Evolutionary conservation across 2,797 vertebrate genomes (phyloP), one percentile per base, ranked within the genome.

Genomic region (Acipenser oxyrinchus): DNA sequence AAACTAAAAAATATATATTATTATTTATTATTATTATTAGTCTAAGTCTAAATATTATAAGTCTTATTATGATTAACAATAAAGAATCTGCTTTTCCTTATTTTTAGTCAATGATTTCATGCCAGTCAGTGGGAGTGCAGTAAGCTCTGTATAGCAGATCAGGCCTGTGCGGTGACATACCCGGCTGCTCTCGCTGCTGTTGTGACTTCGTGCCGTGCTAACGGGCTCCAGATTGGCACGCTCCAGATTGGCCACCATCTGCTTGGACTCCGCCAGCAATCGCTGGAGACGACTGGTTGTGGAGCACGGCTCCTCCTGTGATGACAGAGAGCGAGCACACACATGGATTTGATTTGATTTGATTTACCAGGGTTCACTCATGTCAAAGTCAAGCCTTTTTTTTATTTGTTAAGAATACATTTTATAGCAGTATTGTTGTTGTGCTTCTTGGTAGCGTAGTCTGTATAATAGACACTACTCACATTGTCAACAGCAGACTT

Each of bases 221-320:
- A 59, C 4, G 9, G 70, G 77, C 68, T 85, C 78, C 10, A 82
- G 76, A 1, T 74, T 68, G 70, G 70, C 82, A 63, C 75, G 78
- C 66, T 91, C 89, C 75, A 91, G 83, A 67, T 83, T 73, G 0
- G 83, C 76, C 12, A 84, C 79, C 81, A 86, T 84, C 82, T 87
- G 86, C 18, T 79, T 82, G 58, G 89, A 90, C 18, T 92, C 86
- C 0, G 87, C 84, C 67, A 93, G 60, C 6, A 86, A 74, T n/a
- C 74, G 83, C 76, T 91, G 89, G 68, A 94, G 83, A 66, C 86
- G 89, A 13, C 76, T 78, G 0, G 85, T 77, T 60, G 89, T 84
- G 0, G 88, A 87, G 57, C 64, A 73, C 11, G 71, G 69, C 0
- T 75, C 83, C 73, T 84, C 74, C 86, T 87, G 81, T 23, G 51